phyloP scores from a whole-genome alignment of 2,888 invertebrate genomes.

The Geophilus truncorum region DNA sequence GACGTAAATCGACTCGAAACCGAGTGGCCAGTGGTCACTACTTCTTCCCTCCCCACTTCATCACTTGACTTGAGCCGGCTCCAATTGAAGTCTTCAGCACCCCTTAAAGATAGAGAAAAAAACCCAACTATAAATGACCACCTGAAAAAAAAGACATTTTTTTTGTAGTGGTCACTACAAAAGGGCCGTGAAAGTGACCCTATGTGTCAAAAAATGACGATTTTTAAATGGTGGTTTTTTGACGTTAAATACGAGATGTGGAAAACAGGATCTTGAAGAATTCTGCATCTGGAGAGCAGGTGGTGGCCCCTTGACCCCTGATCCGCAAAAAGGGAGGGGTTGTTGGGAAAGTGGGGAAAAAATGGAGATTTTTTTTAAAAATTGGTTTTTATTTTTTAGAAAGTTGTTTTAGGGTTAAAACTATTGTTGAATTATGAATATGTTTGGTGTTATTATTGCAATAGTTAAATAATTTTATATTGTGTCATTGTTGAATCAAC shows the following conservation, averaged over 20 bases:
- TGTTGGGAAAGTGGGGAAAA: too few relatives aligned
- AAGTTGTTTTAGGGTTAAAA: too few relatives aligned
- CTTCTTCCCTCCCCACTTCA: not conserved
- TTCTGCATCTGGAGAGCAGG: not conserved
- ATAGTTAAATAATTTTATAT: too few relatives aligned
- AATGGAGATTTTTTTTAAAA: too few relatives aligned
- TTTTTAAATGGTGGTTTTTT: not conserved
- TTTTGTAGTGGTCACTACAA: not conserved
- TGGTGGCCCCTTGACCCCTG: not conserved
- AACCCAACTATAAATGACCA: not conserved
- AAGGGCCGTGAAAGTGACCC: not conserved
- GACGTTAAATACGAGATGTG: not conserved
- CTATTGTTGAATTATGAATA: too few relatives aligned
- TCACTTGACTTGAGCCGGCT: not conserved
- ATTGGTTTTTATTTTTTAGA: too few relatives aligned
- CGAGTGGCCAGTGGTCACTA: not conserved
- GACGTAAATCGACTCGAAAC: slow-evolving; percentile 22
- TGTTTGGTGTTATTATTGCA: too few relatives aligned
- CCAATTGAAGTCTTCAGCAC: not conserved
- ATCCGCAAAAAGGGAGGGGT: too few relatives aligned
- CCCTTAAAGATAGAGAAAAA: not conserved
- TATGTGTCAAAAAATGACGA: not conserved
- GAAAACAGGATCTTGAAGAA: not conserved
- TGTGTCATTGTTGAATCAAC: too few relatives aligned
- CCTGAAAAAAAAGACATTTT: not conserved